phyloP scores from a whole-genome alignment of 2,888 invertebrate genomes.

The Lasioglossum oenotherae region DNA sequence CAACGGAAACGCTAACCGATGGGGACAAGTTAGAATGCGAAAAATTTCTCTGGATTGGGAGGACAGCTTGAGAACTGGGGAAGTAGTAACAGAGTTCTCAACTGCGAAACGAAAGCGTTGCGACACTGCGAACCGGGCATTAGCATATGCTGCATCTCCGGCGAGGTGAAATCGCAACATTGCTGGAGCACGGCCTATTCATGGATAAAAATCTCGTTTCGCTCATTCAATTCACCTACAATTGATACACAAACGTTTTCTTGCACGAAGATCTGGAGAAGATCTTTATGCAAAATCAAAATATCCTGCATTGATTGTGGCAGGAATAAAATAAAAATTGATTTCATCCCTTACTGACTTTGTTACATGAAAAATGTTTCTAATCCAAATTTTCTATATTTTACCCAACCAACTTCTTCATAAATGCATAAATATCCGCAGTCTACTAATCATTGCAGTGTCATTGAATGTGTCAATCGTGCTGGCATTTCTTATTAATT shows the following conservation, averaged over 20 bases:
- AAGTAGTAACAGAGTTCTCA: background rate
- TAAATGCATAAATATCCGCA: background rate
- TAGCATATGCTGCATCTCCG: background rate
- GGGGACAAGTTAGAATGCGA: background rate
- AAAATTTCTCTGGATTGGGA: background rate
- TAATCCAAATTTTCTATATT: too few relatives aligned
- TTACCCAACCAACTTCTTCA: too few relatives aligned
- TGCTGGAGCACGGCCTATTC: background rate
- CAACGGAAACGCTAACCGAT: background rate
- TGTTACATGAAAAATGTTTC: too few relatives aligned
- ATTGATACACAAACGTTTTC: background rate
- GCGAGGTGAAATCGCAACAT: background rate
- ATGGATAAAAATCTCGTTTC: background rate
- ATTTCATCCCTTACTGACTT: too few relatives aligned
- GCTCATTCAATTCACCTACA: background rate
- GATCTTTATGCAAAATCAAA: too few relatives aligned
- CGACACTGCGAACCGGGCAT: background rate
- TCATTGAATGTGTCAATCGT: background rate
- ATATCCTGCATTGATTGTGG: too few relatives aligned
- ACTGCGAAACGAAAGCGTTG: slow-evolving; percentile 28
- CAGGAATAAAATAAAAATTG: too few relatives aligned
- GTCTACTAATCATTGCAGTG: background rate
- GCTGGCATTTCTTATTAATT: background rate
- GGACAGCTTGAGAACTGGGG: background rate
- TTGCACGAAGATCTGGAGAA: background rate